These are phyloP conservation scores for Drosophila melanogaster DNA, from an alignment of 1,140 invertebrate species.

Conservation along the genomic window Release_6_plus_ISO1_MT NC_004354.4:4814001-4814500, in stretches of 20 bases:
- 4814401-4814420: too few relatives aligned
- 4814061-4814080: not conserved
- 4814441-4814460: too few relatives aligned
- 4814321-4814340: too few relatives aligned
- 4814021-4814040: slow-evolving; percentile 54
- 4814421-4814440: too few relatives aligned
- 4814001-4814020: slow-evolving; percentile 66
- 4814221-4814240: not conserved
- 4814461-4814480: too few relatives aligned
- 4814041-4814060: slow-evolving; percentile 10
- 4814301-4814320: not conserved
- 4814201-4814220: not conserved
- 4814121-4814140: slow-evolving; percentile 23
- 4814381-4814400: too few relatives aligned
- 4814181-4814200: not conserved
- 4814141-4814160: slow-evolving; percentile 29
- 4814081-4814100: not conserved
- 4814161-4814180: not conserved
- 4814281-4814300: not conserved
- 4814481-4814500: too few relatives aligned
- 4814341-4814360: too few relatives aligned
- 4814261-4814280: not conserved
- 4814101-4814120: slow-evolving; percentile 1
- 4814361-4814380: too few relatives aligned
- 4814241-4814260: not conserved